A percentile compares a stretch with the other conserved stretches of the same genome.
These are phyloP conservation scores for Phortica magna DNA, from an alignment of 2,888 invertebrate genomes.

Conservation along the genomic window DNA sequence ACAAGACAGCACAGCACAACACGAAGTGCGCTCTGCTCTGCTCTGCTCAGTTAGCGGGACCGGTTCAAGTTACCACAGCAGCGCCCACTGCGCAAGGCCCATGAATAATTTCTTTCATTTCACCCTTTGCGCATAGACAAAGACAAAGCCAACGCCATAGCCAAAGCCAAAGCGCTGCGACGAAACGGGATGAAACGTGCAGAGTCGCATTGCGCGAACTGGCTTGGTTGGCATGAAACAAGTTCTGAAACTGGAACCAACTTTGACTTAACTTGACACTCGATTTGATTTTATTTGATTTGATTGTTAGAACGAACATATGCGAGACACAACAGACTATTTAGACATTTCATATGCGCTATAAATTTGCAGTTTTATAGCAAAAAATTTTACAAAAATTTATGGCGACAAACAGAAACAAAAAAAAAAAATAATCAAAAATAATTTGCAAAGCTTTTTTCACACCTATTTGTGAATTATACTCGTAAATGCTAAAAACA, in stretches of 20 bases:
- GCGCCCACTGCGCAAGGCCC: background rate
- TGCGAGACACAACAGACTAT: background rate
- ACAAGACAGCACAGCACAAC: background rate
- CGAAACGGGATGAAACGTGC: too few relatives aligned
- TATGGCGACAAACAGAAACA: background rate
- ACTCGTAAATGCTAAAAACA: background rate
- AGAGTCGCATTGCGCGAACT: background rate
- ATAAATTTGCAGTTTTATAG: background rate
- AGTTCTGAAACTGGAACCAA: background rate
- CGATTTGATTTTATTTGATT: background rate
- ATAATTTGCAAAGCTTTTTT: background rate
- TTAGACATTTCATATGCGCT: background rate
- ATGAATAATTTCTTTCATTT: background rate
- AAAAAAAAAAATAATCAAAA: background rate
- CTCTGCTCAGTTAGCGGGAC: background rate
- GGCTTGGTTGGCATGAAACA: background rate
- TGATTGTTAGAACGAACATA: too few relatives aligned
- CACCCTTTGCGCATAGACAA: background rate
- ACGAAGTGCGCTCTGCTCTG: too few relatives aligned
- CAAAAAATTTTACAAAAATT: background rate
- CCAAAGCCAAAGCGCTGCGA: too few relatives aligned
- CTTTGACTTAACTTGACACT: background rate
- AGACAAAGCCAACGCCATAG: too few relatives aligned
- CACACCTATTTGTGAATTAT: slow-evolving; percentile 5
- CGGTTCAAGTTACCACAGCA: background rate